phyloP scores from a whole-genome alignment of 2,113 vertebrate genomes.

The Sisor rabdophorus region DNA sequence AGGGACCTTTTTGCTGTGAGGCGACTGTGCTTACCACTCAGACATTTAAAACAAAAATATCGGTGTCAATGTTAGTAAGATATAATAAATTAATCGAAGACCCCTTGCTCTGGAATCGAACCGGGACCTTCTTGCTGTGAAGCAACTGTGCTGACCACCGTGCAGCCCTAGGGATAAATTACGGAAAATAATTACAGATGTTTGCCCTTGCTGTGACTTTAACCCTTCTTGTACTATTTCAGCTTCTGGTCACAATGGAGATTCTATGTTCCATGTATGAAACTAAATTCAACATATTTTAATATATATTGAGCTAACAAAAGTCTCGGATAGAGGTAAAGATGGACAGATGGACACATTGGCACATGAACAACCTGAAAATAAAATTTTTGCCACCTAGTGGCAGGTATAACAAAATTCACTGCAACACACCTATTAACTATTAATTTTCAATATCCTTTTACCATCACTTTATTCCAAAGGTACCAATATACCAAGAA shows the following conservation, averaged over 20 bases:
- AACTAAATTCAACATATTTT: background rate
- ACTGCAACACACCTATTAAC: background rate
- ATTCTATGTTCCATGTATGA: background rate
- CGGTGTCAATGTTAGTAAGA: no score
- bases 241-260: background rate
- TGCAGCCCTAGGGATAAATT: background rate
- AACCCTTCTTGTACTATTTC: background rate
- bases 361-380: background rate
- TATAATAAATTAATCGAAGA: no score
- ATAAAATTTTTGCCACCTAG: background rate
- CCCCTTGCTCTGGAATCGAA: no score
- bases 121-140: no score
- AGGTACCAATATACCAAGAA: background rate
- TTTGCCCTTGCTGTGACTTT: background rate
- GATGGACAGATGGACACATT: background rate
- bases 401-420: background rate
- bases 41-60: no score
- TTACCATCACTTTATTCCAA: background rate
- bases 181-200: background rate
- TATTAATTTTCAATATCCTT: background rate
- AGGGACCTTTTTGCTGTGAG: no score
- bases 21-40: no score
- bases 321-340: background rate
- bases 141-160: no score
- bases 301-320: background rate